phyloP scores from a whole-genome alignment of 2,113 vertebrate genomes.

The Riparia riparia region DNA sequence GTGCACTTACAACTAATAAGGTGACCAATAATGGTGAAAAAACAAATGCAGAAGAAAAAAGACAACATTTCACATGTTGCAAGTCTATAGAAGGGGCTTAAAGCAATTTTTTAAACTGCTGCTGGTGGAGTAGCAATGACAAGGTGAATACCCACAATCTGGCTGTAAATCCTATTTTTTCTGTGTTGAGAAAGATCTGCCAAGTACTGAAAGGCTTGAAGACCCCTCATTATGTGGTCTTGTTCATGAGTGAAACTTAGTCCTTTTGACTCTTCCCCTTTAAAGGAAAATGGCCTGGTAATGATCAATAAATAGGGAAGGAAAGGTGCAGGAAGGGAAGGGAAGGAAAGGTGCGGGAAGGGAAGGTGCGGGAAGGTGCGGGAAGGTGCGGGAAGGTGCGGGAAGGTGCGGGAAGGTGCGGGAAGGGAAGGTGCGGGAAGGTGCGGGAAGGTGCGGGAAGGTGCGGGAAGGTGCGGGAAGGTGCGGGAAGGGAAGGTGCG shows the following conservation, averaged over 20 bases:
- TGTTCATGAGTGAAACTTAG: neutral
- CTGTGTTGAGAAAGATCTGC: neutral
- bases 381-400: neutral
- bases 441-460: neutral
- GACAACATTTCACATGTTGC: neutral
- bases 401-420: neutral
- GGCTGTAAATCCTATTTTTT: neutral
- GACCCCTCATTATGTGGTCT: accelerated
- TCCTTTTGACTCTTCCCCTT: neutral
- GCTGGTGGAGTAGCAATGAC: neutral
- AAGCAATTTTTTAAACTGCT: neutral
- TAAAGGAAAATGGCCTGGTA: neutral
- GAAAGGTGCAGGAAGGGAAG: no score
- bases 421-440: neutral
- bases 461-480: neutral
- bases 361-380: neutral
- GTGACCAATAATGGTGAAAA: neutral
- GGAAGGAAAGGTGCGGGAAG: neutral
- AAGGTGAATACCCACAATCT: neutral
- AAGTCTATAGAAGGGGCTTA: neutral
- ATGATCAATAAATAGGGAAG: neutral
- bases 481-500: neutral
- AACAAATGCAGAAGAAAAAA: neutral
- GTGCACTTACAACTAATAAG: neutral
- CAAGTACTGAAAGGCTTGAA: neutral